These are phyloP conservation scores for Syrrhaptes paradoxus DNA, from an alignment of 2,113 vertebrate species.

Conservation along the genomic window DNA sequence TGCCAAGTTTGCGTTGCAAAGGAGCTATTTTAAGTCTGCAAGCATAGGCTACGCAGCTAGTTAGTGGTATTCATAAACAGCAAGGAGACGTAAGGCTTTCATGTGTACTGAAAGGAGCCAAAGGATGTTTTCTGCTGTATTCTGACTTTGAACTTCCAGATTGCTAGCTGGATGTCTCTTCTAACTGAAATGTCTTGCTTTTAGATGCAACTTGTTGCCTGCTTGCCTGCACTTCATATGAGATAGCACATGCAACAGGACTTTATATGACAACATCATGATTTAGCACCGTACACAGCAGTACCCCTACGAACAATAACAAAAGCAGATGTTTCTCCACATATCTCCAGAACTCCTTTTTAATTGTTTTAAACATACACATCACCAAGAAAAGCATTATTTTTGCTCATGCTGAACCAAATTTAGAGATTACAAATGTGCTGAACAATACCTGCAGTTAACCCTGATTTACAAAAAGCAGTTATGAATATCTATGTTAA, in stretches of 20 bases:
- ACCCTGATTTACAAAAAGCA: background rate
- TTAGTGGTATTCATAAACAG: background rate
- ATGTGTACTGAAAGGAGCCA: background rate
- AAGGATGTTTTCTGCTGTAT: background rate
- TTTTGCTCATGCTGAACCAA: background rate
- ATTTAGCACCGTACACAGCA: background rate
- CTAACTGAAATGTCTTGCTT: background rate
- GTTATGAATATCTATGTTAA: fast-evolving
- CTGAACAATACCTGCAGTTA: background rate
- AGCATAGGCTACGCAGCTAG: background rate
- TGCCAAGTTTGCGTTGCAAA: background rate
- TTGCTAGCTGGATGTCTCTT: background rate
- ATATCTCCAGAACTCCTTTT: background rate
- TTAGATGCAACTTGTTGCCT: background rate
- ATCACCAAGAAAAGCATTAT: background rate
- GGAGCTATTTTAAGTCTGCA: conserved; percentile 1
- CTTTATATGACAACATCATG: background rate
- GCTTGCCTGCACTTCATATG: background rate
- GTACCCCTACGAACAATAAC: background rate
- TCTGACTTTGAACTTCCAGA: conserved; percentile 32
- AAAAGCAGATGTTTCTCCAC: background rate
- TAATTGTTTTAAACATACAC: background rate
- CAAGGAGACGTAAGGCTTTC: background rate
- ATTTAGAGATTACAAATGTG: background rate
- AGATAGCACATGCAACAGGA: background rate